Conservation (phyloP, 2,113 vertebrate genomes). For the Oreochromis niloticus region DNA sequence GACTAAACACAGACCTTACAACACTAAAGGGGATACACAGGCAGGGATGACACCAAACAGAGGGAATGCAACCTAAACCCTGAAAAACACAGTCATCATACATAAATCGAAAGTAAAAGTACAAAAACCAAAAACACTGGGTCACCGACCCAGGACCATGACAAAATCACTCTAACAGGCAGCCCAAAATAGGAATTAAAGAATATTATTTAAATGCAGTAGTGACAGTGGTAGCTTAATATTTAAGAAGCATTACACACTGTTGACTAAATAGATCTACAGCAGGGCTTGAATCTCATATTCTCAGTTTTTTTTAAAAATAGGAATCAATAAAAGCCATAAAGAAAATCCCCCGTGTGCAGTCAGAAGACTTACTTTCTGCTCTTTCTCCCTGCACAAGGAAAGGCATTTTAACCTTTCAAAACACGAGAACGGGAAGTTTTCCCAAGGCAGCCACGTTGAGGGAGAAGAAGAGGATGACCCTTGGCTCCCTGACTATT, state of each 20-base stretch:
- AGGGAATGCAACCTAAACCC: no score
- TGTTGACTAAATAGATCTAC: neutral
- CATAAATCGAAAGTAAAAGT: no score
- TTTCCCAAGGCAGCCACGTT: neutral
- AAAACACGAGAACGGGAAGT: slow-evolving; percentile 52
- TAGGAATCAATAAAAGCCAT: neutral
- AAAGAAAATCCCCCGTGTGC: neutral
- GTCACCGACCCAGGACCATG: no score
- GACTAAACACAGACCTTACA: no score
- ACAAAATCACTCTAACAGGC: neutral
- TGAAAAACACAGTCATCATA: no score
- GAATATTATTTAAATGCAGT: neutral
- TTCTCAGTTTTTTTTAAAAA: no score
- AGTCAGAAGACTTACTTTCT: neutral
- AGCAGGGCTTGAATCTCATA: neutral
- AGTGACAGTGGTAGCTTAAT: neutral
- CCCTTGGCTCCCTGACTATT: slow-evolving; percentile 43
- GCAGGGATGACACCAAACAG: no score
- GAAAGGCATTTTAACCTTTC: slow-evolving; percentile 4
- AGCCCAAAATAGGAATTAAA: neutral
- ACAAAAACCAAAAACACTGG: no score
- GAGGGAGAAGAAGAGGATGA: slow-evolving; percentile 28
- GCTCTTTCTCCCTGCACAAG: neutral
- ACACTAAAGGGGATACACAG: no score
- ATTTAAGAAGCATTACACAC: neutral